Evolutionary conservation across 2,888 invertebrate genomes (phyloP), one percentile per base, ranked within the genome.

Genomic region (Hofmannophila pseudospretella): DNA sequence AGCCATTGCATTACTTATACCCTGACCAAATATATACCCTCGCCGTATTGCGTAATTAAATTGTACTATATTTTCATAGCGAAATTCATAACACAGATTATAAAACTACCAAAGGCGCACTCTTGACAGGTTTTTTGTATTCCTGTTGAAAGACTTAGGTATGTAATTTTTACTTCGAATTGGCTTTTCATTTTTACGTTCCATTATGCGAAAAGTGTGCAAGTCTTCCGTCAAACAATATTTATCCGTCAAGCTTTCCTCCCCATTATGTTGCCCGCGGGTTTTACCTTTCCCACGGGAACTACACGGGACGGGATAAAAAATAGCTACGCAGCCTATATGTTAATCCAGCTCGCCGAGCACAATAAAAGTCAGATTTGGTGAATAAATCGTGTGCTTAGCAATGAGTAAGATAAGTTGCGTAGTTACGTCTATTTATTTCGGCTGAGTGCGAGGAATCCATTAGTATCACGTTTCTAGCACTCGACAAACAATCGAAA

Each of bases 271-370:
- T 32, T 9, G 22, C 23, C 22, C 11, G 11, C 13, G 25, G 29
- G 33, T 38, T 38, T 38, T 19, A 38, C 14, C 13, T 29, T 30
- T 25, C 33, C 30, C 38, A 33, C 11, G 34, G 30, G 38, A 34
- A 14, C 13, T 32, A 19, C 2, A 30, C 30, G 8, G 28, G 33
- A 29, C 13, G 33, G 10, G 34, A 30, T 38, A 38, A 34, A 38
- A 38, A 34, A 38, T 34, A 9, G 26, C 35, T 39, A 14, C 10
- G 31, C 9, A 11, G 30, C 19, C 22, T 19, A 10, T 30, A 29
- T 34, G 33, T 30, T 38, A 38, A 34, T 34, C 20, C 30, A 10
- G 10, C 11, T 14, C 12, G 23, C 19, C 2, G 32, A 32, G 27
- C 30, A 31, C 34, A 16, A 36, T 39, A 31, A 25, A 26, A 12